phyloP scores from a whole-genome alignment of 2,797 vertebrate genomes.

The Novumbra hubbsi region DNA sequence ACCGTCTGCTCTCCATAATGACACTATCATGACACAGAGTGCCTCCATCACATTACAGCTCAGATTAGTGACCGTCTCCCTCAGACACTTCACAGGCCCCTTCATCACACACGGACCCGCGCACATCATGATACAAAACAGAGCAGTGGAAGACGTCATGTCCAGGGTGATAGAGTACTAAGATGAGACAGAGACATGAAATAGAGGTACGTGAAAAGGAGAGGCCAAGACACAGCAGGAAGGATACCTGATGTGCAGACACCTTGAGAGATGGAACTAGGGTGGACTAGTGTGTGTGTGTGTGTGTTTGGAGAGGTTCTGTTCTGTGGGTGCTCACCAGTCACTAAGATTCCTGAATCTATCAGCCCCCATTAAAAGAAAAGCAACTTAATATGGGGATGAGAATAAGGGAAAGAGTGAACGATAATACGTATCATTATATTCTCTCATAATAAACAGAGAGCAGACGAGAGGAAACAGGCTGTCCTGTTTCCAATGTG shows the following conservation, averaged over 20 bases:
- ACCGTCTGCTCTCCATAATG: conserved; percentile 26
- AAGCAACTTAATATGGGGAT: conserved; percentile 21
- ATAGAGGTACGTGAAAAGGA: conserved; percentile 12
- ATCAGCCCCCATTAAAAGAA: conserved; percentile 33
- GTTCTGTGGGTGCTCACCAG: conserved; percentile 22
- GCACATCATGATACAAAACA: neutral
- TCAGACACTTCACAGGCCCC: neutral
- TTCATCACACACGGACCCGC: neutral
- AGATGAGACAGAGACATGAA: neutral
- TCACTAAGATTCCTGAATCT: conserved; percentile 35
- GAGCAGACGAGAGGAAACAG: neutral
- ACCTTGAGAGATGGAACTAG: neutral
- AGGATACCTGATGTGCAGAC: neutral
- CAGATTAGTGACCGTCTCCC: conserved; percentile 18
- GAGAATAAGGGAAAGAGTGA: neutral
- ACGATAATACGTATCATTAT: no score
- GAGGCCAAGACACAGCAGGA: neutral
- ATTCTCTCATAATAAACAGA: neutral
- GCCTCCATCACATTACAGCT: conserved; percentile 28
- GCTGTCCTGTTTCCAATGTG: no score
- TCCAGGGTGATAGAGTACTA: conserved; percentile 17
- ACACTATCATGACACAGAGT: conserved; percentile 23
- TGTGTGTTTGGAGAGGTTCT: neutral
- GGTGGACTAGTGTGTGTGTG: neutral
- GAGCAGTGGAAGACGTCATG: neutral